Evolutionary conservation across 53 echinoderm and acorn worm genomes (phyloP), one percentile per base, ranked within the genome.

Genomic region (Zoroaster sp.): DNA sequence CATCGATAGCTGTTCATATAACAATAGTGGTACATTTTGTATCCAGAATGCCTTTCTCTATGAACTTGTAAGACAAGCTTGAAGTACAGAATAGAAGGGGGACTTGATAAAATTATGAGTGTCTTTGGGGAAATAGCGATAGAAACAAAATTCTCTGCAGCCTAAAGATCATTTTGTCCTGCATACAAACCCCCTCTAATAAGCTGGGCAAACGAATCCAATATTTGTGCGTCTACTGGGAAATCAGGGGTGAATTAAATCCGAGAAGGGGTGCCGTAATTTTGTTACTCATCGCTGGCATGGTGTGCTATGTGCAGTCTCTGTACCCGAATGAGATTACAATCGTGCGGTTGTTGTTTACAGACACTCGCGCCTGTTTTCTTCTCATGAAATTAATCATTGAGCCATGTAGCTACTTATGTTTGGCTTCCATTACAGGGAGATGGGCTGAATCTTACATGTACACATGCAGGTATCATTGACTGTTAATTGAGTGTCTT

Each of bases 251-350:
- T 17, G 66, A 63, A 89, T 81, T 71, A 89, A 89, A 70, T 59
- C 66, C 81, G 38, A 35, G 66, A 78, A 70, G 67, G 81, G 73
- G 4, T 47, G 73, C 74, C 34, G 54, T 89, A 89, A 89, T 89
- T 81, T 80, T 89, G 90, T 89, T 89, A 89, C 90, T 89, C 90
- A 42, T 89, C 71, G 40, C 59, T 38, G 66, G 67, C 87, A 38
- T 44, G 47, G 74, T 49, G 65, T n/a, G 71, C 37, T 40, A 41
- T 43, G 38, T 65, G 47, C 75, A 40, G 33, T 23, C 73, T 54
- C 18, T 52, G 23, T 59, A 41, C 73, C 59, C 40, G 73, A 89
- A 89, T 89, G 63, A 73, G 90, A 89, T 89, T 89, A 89, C 81
- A 70, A 42, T 72, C 42, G 40, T 25, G 25, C 40, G 81, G 55